phyloP scores from a whole-genome alignment of 2,888 invertebrate species.

The Osmoderma eremita region DNA sequence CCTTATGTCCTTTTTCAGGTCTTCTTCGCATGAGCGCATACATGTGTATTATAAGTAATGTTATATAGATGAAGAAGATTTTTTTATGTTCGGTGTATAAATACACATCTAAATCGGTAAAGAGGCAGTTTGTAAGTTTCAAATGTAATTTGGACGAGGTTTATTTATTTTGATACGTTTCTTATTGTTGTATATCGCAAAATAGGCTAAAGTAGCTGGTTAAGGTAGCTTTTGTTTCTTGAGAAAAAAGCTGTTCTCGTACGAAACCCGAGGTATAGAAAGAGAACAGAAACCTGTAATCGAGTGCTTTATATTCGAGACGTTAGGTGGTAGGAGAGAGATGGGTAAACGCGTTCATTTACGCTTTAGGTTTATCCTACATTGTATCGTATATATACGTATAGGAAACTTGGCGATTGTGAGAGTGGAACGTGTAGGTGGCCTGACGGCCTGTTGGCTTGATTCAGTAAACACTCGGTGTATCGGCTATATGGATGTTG shows the following conservation, averaged over 20 bases:
- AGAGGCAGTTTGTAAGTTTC: too few species aligned
- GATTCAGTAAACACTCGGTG: slow-evolving; percentile 36
- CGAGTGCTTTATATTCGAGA: slow-evolving; percentile 19
- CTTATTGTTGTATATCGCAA: too few species aligned
- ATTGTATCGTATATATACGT: not conserved
- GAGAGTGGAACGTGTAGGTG: slow-evolving; percentile 17
- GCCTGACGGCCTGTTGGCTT: slow-evolving; percentile 23
- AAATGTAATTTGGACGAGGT: too few species aligned
- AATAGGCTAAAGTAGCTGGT: not conserved
- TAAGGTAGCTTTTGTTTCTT: not conserved
- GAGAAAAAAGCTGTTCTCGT: not conserved
- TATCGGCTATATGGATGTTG: slow-evolving; percentile 41
- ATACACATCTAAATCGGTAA: too few species aligned
- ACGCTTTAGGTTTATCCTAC: not conserved
- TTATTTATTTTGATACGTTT: too few species aligned
- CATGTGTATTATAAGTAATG: too few species aligned
- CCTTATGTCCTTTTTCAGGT: too few species aligned
- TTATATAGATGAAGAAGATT: too few species aligned
- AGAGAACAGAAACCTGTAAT: slow-evolving; percentile 17
- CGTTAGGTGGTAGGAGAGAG: slow-evolving; percentile 13
- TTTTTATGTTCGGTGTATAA: too few species aligned
- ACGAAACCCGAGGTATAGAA: not conserved
- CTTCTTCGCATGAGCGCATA: too few species aligned
- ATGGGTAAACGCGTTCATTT: not conserved
- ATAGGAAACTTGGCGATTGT: not conserved